Evolutionary conservation across 2,797 vertebrate genomes (phyloP), one percentile per base, ranked within the genome.

Genomic region (Nannoperca obscura): DNA sequence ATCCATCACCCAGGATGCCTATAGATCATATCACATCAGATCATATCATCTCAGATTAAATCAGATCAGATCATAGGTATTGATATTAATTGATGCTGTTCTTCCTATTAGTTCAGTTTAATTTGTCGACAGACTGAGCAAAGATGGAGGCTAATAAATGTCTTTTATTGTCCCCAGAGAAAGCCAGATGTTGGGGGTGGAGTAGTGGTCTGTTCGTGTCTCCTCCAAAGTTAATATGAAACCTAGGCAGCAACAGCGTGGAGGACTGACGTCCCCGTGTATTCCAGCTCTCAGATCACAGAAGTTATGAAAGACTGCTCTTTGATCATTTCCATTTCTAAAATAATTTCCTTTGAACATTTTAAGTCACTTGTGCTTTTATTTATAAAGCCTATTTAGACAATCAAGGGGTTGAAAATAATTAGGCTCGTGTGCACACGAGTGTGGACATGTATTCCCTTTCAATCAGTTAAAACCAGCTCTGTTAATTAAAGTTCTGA

Each of bases 401-500:
- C 93, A 93, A 93, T 94, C 91, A 94, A 91, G 81, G 88, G 90
- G 88, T 86, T 87, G 86, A 77, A 93, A 95, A 94, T 95, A 94
- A 95, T 95, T 93, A 95, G 92, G 86, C 85, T 81, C 64, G 54
- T 71, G 40, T 88, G 81, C 84, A 81, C 74, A 83, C 15, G 74
- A 86, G 88, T 64, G 84, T 86, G 93, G 89, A 93, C 91, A 92
- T 85, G 88, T 84, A 91, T 92, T 93, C 89, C 86, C 85, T 93
- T 94, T 94, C 93, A 93, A 94, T 95, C 90, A 90, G 89, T 93
- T 91, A 88, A 94, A 92, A 94, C 81, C 86, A 90, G 89, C 90
- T 88, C 80, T 83, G 90, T 92, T 95, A 95, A 95, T 96, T 95
- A 95, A 94, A 94, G 90, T 92, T 93, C 92, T 93, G 90, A 94